Conservation (phyloP, 2,888 invertebrate genomes). For the Caenorhabditis virilis region DNA sequence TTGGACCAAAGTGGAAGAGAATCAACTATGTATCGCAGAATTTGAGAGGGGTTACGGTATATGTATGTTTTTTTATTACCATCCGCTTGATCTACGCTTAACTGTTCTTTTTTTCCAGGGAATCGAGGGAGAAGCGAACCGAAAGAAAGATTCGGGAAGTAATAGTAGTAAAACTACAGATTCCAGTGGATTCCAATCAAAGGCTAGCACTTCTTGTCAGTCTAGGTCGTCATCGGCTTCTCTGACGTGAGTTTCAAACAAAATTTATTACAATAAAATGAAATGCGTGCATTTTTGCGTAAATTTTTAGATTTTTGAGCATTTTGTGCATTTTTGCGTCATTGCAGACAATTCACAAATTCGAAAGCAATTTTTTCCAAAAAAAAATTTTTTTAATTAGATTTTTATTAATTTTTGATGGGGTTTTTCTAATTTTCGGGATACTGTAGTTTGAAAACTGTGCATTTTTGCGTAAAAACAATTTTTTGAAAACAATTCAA, state of each 20-base stretch:
- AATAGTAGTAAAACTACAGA: conserved; percentile 26
- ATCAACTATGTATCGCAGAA: neutral
- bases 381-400: conserved; percentile 1
- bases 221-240: conserved; percentile 38
- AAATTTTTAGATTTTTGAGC: neutral
- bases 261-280: neutral
- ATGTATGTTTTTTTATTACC: neutral
- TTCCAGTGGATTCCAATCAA: conserved; percentile 54
- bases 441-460: no score
- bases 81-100: neutral
- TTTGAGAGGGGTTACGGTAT: neutral
- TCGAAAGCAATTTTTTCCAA: neutral
- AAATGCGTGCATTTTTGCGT: neutral
- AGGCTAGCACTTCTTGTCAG: conserved; percentile 38
- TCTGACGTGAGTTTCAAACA: conserved; percentile 22
- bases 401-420: neutral
- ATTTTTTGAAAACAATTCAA: no score
- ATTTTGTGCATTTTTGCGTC: neutral
- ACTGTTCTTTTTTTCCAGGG: neutral
- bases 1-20: conserved; percentile 49
- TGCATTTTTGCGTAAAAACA: no score
- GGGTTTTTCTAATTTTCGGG: no score
- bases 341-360: neutral
- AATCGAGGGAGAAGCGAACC: neutral
- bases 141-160: neutral